These are phyloP conservation scores for Schizothorax lantsangensis DNA, from an alignment of 2,797 vertebrate species.

Conservation along the genomic window DNA sequence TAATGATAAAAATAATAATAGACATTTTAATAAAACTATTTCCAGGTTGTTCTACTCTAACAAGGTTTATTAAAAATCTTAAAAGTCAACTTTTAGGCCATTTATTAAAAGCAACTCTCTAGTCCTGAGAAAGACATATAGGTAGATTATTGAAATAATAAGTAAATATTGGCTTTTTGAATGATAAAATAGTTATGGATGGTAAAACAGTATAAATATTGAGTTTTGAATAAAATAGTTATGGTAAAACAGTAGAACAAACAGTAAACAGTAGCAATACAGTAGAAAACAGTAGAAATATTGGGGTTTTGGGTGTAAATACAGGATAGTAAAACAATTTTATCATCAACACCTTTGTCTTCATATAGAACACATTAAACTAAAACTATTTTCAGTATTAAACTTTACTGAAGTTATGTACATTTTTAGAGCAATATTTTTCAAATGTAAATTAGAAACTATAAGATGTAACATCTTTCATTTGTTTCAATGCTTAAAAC, in stretches of 20 bases:
- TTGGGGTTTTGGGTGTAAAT: not conserved
- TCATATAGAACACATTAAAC: no score
- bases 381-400: no score
- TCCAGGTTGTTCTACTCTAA: not conserved
- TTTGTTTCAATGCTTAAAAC: not conserved
- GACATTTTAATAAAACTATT: not conserved
- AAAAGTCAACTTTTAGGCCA: not conserved
- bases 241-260: not conserved
- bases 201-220: not conserved
- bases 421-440: not conserved
- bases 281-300: not conserved
- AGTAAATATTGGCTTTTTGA: not conserved
- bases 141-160: not conserved
- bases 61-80: not conserved
- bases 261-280: not conserved
- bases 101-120: not conserved
- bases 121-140: not conserved
- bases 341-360: not conserved
- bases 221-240: not conserved
- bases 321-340: no score
- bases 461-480: not conserved
- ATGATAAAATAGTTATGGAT: not conserved
- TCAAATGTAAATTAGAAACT: not conserved
- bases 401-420: not conserved
- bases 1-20: not conserved